phyloP scores from a whole-genome alignment of 2,113 vertebrate genomes.

The Colaptes auratus region DNA sequence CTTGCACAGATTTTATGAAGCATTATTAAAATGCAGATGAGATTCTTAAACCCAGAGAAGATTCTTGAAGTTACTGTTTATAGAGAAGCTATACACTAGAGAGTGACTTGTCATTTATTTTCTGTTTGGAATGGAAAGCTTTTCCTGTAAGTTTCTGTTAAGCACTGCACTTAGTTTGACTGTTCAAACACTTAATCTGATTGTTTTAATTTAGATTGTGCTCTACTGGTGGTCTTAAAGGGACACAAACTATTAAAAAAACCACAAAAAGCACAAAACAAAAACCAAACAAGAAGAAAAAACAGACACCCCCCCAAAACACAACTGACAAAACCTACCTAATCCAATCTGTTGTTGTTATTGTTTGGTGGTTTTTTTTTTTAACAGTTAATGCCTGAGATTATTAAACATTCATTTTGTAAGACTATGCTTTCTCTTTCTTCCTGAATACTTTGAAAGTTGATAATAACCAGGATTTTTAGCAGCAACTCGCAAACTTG shows the following conservation, averaged over 20 bases:
- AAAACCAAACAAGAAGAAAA: no score
- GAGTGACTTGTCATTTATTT: constrained; percentile 2
- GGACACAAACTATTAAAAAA: neutral
- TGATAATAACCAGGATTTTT: neutral
- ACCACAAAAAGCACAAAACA: no score
- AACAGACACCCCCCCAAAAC: neutral
- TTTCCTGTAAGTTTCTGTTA: constrained; percentile 22
- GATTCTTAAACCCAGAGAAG: neutral
- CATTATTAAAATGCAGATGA: neutral
- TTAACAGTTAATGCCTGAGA: neutral
- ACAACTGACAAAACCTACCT: neutral
- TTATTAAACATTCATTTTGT: neutral
- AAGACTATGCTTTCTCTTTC: neutral
- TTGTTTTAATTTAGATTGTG: neutral
- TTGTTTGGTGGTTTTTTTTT: neutral
- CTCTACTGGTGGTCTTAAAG: neutral
- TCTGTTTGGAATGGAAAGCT: constrained; percentile 14
- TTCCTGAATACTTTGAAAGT: neutral
- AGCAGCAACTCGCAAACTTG: neutral
- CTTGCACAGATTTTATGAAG: neutral
- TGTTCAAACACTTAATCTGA: neutral
- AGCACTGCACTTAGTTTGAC: constrained; percentile 4
- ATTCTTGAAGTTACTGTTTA: neutral
- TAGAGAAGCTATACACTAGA: neutral
- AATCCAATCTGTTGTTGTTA: neutral